Evolutionary conservation across 2,113 vertebrate genomes (phyloP).

Genomic region (Tyrannus savana): DNA sequence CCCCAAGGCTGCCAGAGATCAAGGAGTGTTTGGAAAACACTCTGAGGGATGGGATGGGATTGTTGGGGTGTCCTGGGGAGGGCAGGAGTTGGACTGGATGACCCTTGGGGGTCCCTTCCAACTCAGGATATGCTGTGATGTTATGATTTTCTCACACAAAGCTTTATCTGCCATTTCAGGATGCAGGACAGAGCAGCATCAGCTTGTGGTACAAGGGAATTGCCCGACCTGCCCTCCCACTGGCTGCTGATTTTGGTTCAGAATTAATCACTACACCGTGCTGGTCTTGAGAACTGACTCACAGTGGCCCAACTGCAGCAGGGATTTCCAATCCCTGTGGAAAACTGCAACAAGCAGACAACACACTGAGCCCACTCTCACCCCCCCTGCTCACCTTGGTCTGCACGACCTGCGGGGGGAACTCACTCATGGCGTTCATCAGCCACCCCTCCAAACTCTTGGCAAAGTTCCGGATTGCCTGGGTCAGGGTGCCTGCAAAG

Average conservation of each 20-base stretch:
- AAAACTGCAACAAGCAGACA: background rate
- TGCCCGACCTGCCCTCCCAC: background rate
- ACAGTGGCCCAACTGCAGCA: background rate
- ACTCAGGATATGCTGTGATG: background rate
- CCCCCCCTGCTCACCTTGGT: conserved; percentile 83
- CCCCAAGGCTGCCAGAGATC: background rate
- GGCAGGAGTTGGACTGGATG: background rate
- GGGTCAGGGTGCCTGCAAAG: conserved; percentile 90
- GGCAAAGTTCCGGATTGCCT: conserved; percentile 96
- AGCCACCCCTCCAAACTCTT: conserved; percentile 98
- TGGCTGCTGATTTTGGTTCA: background rate
- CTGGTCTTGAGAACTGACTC: background rate
- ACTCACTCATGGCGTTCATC: conserved; percentile 92
- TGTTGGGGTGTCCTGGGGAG: background rate
- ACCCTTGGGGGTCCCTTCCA: background rate
- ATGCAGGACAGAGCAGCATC: background rate
- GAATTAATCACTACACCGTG: fast-evolving
- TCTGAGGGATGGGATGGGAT: background rate
- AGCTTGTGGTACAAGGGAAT: background rate
- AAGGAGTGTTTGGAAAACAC: fast-evolving
- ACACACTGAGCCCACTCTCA: fast-evolving
- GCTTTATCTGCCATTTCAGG: background rate
- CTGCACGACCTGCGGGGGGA: conserved; percentile 90
- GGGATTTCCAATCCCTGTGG: background rate
- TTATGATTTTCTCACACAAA: background rate